Evolutionary conservation across 2,797 vertebrate genomes (phyloP), one percentile per base, ranked within the genome.

Genomic region (Eleutherodactylus coqui): DNA sequence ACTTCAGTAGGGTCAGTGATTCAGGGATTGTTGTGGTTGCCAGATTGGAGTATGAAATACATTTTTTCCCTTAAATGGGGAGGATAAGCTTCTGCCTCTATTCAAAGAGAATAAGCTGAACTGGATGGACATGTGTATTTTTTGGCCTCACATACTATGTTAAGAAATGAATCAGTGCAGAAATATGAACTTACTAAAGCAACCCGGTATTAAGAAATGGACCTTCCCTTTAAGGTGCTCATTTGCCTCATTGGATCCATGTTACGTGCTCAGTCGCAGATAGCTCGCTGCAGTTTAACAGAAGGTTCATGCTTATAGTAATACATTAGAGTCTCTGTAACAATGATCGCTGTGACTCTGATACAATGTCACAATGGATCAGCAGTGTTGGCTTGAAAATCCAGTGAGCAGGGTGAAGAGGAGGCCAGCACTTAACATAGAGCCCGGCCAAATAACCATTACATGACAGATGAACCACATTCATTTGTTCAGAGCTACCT

Each of bases 281-380:
- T 58, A 27, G 53, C 53, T 58, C 7, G 53, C 62, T 34, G 36
- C 13, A 32, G 72, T 53, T 53, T 21, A 24, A 24, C 29, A 43
- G 29, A 51, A 53, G 75, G 75, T 55, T 38, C 5, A 1, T 17
- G 64, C 32, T 27, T 73, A 29, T 10, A 73, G 34, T 72, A 41
- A 38, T 70, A 21, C 64, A 72, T 55, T 16, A 82, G 34, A 27
- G 24, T 43, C 67, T 43, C 67, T 29, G 49, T 72, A 41, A 82
- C 34, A 58, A 36, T 29, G 49, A 55, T 43, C 24, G 16, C 14
- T 73, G 41, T 60, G 11, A 60, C 53, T 83, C 45, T 62, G 41
- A 75, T 73, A 29, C 69, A 58, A 62, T 83, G 82, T 83, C 82
- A 75, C 70, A 75, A 75, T 75, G 14, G 27, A 83, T 82, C 64